phyloP scores from a whole-genome alignment of 2,797 vertebrate genomes.

The Epinephelus malabaricus region DNA sequence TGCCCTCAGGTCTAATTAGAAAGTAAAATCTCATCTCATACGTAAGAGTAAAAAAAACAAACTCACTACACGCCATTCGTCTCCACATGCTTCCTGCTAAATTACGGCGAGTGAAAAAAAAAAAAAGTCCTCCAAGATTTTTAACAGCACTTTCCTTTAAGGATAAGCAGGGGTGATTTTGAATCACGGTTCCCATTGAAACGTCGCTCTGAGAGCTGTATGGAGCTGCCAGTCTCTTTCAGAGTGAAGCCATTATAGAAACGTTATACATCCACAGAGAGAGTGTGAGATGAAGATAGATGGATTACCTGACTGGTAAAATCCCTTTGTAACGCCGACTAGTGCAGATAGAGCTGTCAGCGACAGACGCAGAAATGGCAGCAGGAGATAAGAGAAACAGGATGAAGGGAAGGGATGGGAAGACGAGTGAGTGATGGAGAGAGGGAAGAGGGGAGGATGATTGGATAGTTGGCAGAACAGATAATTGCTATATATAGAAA shows the following conservation, averaged over 20 bases:
- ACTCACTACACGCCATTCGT: background rate
- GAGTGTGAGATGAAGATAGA: constrained; percentile 51
- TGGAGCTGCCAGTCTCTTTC: constrained; percentile 50
- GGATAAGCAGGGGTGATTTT: constrained; percentile 5
- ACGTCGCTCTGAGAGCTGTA: constrained; percentile 14
- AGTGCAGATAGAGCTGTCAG: constrained; percentile 58
- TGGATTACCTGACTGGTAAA: constrained; percentile 66
- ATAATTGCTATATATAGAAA: constrained; percentile 9
- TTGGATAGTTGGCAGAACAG: background rate
- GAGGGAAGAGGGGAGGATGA: background rate
- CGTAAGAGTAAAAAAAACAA: background rate
- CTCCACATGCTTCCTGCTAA: background rate
- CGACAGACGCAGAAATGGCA: constrained; percentile 42
- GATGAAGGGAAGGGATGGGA: constrained; percentile 30
- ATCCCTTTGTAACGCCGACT: constrained; percentile 45
- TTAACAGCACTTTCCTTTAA: constrained; percentile 26
- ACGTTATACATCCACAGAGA: constrained; percentile 44
- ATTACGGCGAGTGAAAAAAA: background rate
- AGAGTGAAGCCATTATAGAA: constrained; percentile 45
- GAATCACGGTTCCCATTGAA: constrained; percentile 20
- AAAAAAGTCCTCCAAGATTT: constrained; percentile 1
- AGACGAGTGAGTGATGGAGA: constrained; percentile 22
- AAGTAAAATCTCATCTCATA: background rate
- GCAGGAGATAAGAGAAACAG: constrained; percentile 47
- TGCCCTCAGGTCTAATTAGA: background rate